Conservation (phyloP, 2,888 invertebrate genomes). For the Clostera curtula region DNA sequence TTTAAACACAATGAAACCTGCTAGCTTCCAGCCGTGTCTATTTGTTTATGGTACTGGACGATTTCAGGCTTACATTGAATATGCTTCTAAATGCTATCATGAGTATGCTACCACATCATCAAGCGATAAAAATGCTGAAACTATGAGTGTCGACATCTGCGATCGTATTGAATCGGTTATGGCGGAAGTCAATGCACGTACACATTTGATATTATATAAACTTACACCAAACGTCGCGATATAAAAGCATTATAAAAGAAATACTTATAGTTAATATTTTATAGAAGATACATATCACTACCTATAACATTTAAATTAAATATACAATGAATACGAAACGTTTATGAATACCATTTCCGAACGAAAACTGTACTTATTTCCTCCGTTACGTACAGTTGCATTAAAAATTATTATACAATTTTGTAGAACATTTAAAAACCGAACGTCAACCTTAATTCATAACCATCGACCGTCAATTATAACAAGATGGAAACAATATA, state of each 20-base stretch:
- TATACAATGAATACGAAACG: constrained; percentile 29
- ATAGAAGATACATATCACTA: constrained; percentile 13
- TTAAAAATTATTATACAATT: constrained; percentile 16
- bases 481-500: constrained; percentile 46
- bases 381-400: constrained; percentile 22
- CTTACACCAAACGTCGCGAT: too few relatives aligned
- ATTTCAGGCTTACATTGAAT: too few relatives aligned
- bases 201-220: too few relatives aligned
- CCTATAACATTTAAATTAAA: constrained; percentile 22
- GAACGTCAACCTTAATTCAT: constrained; percentile 7
- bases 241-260: constrained; percentile 12
- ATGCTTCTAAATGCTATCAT: too few relatives aligned
- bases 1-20: too few relatives aligned
- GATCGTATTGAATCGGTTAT: too few relatives aligned
- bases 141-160: too few relatives aligned
- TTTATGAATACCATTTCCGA: constrained; percentile 33
- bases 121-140: too few relatives aligned
- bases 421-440: constrained; percentile 9
- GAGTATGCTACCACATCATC: too few relatives aligned
- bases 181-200: too few relatives aligned
- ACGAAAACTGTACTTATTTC: constrained; percentile 55
- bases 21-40: too few relatives aligned
- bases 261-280: constrained; percentile 18
- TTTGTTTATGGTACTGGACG: too few relatives aligned
- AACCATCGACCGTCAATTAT: constrained; percentile 31